phyloP scores from a whole-genome alignment of 1,140 invertebrate genomes.

The Cotesia typhae region DNA sequence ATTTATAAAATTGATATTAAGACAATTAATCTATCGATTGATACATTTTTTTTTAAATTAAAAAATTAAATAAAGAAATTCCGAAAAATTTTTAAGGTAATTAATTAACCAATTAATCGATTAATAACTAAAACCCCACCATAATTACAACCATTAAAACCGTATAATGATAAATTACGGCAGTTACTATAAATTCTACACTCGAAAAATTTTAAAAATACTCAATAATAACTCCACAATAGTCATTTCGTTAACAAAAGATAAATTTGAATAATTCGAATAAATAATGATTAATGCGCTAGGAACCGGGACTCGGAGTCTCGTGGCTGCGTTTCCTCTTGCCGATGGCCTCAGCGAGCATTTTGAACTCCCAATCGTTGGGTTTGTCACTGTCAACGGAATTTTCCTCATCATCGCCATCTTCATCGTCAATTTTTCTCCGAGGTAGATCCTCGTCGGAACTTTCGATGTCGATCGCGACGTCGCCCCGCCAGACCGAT shows the following conservation, averaged over 20 bases:
- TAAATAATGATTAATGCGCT: conserved; percentile 54
- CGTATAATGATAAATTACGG: conserved; percentile 4
- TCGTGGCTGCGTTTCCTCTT: conserved; percentile 66
- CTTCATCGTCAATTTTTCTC: conserved; percentile 48
- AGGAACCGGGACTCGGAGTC: conserved; percentile 60
- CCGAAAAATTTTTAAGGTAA: too few species aligned
- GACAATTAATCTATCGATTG: too few species aligned
- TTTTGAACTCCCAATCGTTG: conserved; percentile 80
- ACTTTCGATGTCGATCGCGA: conserved; percentile 66
- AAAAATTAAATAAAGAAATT: too few species aligned
- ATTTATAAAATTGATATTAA: too few species aligned
- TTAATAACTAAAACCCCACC: conserved; percentile 24
- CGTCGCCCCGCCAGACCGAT: conserved; percentile 57
- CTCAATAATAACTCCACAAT: too few species aligned
- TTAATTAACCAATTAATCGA: neutral
- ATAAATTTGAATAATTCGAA: conserved; percentile 56
- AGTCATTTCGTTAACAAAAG: conserved; percentile 36
- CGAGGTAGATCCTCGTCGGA: conserved; percentile 54
- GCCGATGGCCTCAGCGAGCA: conserved; percentile 78
- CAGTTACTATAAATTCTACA: conserved; percentile 41
- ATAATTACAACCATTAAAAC: conserved; percentile 55
- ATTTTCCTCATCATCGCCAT: conserved; percentile 53
- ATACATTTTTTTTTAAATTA: too few species aligned
- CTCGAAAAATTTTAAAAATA: neutral
- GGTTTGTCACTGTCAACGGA: conserved; percentile 45